A percentile compares a stretch with the other conserved stretches of the same genome.
These are phyloP conservation scores for Cybosia mesomella DNA, from an alignment of 2,888 invertebrate genomes.

Conservation along the genomic window DNA sequence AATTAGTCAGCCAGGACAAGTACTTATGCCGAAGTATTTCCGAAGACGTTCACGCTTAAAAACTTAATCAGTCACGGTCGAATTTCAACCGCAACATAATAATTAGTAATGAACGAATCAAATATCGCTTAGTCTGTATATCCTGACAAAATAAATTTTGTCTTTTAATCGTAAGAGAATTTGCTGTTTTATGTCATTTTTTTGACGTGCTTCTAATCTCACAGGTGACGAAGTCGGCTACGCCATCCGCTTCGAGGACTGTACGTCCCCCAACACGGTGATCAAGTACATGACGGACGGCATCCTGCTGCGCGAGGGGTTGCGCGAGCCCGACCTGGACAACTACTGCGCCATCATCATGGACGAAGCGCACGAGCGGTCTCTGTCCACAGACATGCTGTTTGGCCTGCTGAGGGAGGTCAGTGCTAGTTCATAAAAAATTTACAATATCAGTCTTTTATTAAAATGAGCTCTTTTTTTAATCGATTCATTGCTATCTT, in stretches of 20 bases:
- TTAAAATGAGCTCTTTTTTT: too few species aligned
- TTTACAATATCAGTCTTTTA: too few species aligned
- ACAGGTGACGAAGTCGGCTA: slow-evolving; percentile 97
- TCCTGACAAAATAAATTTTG: too few species aligned
- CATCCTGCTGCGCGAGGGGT: slow-evolving; percentile 97
- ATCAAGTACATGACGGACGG: slow-evolving; percentile 99
- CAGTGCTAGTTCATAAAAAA: slow-evolving; percentile 65
- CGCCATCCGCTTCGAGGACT: slow-evolving; percentile 99
- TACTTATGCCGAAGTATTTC: too few species aligned
- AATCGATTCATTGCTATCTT: too few species aligned
- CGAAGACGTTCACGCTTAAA: too few species aligned
- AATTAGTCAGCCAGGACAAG: too few species aligned
- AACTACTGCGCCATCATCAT: slow-evolving; percentile 99
- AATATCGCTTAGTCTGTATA: too few species aligned
- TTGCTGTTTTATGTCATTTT: not conserved
- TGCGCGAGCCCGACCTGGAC: slow-evolving; percentile 98
- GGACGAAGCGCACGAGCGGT: slow-evolving; percentile 99
- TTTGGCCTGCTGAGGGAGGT: slow-evolving; percentile 98
- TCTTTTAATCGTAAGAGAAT: not conserved
- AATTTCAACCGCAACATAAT: too few species aligned
- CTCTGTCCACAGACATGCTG: slow-evolving; percentile 98
- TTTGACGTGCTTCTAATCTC: slow-evolving; percentile 24
- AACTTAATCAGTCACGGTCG: too few species aligned
- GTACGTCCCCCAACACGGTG: slow-evolving; percentile 96
- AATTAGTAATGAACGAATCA: too few species aligned